Percentiles rank a stretch among this genome's conserved stretches.
Evolutionary conservation across 2,113 vertebrate species (phyloP).

Genomic region (Oryctolagus cuniculus): mOryCun1.1 NC_091439.1:22574001-22574500

Average conservation of each 20-base stretch:
- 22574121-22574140: background rate
- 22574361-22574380: constrained; percentile 13
- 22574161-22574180: constrained; percentile 41
- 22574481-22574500: background rate
- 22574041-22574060: no score
- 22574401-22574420: background rate
- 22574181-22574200: constrained; percentile 36
- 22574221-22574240: constrained; percentile 54
- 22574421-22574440: background rate
- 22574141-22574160: constrained; percentile 8
- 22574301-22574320: constrained; percentile 1
- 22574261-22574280: background rate
- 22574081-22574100: no score
- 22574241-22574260: background rate
- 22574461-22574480: background rate
- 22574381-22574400: constrained; percentile 14
- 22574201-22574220: background rate
- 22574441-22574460: constrained; percentile 34
- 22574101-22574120: background rate
- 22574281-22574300: background rate
- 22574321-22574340: constrained; percentile 41
- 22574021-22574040: background rate
- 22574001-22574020: no score
- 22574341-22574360: background rate
- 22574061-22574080: no score